Percentiles rank a stretch among this genome's conserved stretches.
phyloP scores from a whole-genome alignment of 2,888 invertebrate genomes.

The Lapara coniferarum region DNA sequence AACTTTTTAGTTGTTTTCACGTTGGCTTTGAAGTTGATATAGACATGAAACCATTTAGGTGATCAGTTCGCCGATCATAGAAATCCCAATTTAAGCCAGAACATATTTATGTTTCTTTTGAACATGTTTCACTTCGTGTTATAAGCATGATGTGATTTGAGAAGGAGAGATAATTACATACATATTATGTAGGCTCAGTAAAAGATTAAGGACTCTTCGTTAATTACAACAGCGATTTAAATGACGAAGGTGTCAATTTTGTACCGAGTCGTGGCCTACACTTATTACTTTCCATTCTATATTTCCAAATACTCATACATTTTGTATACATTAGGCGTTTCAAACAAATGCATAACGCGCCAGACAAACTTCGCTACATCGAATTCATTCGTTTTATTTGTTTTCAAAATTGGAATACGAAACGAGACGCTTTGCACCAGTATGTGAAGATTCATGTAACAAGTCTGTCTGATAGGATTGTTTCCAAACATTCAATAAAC shows the following conservation, averaged over 20 bases:
- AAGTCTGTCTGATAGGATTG: constrained; percentile 38
- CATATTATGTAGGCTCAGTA: too few species aligned
- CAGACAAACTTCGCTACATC: constrained; percentile 56
- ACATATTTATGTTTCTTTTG: too few species aligned
- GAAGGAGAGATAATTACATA: too few species aligned
- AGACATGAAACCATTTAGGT: too few species aligned
- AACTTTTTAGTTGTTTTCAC: too few species aligned
- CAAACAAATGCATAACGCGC: constrained; percentile 37
- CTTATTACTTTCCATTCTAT: neutral
- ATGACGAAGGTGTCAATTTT: neutral
- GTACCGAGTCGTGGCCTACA: too few species aligned
- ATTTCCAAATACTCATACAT: constrained; percentile 8
- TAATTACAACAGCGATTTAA: too few species aligned
- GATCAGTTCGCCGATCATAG: too few species aligned
- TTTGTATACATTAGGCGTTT: constrained; percentile 39
- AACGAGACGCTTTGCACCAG: constrained; percentile 30
- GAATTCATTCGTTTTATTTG: constrained; percentile 61
- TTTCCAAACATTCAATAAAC: constrained; percentile 31
- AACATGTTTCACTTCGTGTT: too few species aligned
- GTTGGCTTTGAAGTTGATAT: neutral
- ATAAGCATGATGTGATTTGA: too few species aligned
- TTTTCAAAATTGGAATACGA: constrained; percentile 62
- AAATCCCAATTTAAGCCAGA: too few species aligned
- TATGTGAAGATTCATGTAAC: constrained; percentile 36
- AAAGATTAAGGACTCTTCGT: too few species aligned